Percentiles rank a stretch among this genome's conserved stretches.
phyloP scores from a whole-genome alignment of 1,140 invertebrate genomes.

The Aphis craccivora region DNA sequence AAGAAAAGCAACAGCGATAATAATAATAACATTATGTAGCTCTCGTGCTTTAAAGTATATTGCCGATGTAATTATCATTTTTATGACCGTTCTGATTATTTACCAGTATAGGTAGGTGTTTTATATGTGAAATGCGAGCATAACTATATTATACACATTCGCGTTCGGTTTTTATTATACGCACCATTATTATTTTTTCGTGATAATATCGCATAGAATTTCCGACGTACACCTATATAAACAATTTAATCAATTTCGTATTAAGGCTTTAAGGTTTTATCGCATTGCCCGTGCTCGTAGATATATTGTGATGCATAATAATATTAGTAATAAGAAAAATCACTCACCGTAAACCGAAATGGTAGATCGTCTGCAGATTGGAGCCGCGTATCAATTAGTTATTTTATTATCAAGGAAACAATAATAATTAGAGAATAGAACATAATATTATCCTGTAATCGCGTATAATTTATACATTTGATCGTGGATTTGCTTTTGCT shows the following conservation, averaged over 20 bases:
- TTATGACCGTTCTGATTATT: conserved; percentile 5
- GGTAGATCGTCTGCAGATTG: background rate
- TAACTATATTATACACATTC: background rate
- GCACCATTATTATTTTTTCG: background rate
- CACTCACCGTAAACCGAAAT: conserved; percentile 17
- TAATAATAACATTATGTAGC: background rate
- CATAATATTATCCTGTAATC: background rate
- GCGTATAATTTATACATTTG: background rate
- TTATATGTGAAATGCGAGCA: background rate
- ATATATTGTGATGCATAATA: background rate
- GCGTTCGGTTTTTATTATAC: background rate
- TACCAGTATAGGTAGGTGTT: background rate
- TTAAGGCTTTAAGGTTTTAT: background rate
- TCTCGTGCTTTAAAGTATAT: background rate
- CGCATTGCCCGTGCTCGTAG: background rate
- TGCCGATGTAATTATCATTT: background rate
- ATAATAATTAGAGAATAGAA: background rate
- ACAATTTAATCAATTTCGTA: conserved; percentile 33
- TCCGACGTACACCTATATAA: background rate
- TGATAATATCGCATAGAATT: background rate
- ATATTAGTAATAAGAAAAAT: background rate
- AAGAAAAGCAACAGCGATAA: background rate
- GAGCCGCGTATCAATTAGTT: background rate
- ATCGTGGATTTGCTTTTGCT: background rate
- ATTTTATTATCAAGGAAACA: conserved; percentile 16